Base-by-base conservation (phyloP, 2,888 invertebrate species). In the Lydus trimaculatus region DNA sequence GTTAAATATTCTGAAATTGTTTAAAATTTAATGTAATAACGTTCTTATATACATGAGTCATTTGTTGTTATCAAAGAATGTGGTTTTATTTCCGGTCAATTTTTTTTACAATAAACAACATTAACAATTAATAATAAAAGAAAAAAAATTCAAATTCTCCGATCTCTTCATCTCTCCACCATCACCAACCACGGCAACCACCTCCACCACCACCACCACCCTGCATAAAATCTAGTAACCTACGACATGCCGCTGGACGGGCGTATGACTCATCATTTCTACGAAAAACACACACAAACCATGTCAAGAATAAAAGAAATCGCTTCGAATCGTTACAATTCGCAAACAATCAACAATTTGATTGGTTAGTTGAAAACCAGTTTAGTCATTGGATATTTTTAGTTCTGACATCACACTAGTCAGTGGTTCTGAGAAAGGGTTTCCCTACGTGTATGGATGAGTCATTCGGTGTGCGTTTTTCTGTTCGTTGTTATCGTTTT, bases 361-460 rank as follows among this genome's bases (percentile, higher is more conserved):
- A 52, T 52, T 52, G 52, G 52, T 23, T 20, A 13, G 20, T 52
- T 52, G 23, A 13, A 25, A 52, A 23, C 25, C 4, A 13, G 52
- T 67, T 73, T 72, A 70, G 75, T 81, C 83, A 80, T 72, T 74
- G 75, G 77, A 71, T 84, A 85, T 84, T 84, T 83, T 83, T 83
- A 83, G 80, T 80, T 78, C 77, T 85, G 85, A 85, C 84, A 84
- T 85, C 84, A 83, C 71, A 72, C 77, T 79, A 52, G 81, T 79
- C 82, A 80, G 83, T 83, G 82, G 82, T 84, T 85, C 83, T 82
- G 71, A 78, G 83, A 84, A 84, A 84, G 84, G 84, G 83, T 82
- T 83, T 84, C 82, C 84, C 84, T 81, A 73, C 60, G 72, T 73
- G 76, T 52, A 25, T 52, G 76, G 75, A 82, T 83, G 82, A 82